Percentiles rank a stretch among this genome's conserved stretches.
These are phyloP conservation scores for Tadarida brasiliensis DNA, from an alignment of 2,797 vertebrate species.

Conservation along the genomic window DNA sequence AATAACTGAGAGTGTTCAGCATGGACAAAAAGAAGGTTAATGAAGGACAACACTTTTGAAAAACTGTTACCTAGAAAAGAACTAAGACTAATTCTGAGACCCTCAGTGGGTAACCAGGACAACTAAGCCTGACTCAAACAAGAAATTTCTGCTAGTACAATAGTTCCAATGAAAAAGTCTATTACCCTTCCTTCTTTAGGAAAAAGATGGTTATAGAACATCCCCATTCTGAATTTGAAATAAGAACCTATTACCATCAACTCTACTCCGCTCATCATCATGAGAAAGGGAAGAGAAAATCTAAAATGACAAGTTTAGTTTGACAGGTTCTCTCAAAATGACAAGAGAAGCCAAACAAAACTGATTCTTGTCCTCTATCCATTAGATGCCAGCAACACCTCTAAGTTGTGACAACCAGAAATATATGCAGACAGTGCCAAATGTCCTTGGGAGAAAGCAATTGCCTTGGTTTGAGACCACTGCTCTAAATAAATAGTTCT, in stretches of 20 bases:
- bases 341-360: conserved; percentile 32
- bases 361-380: background rate
- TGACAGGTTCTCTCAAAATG: background rate
- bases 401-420: background rate
- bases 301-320: background rate
- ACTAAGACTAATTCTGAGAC: background rate
- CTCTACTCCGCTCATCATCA: background rate
- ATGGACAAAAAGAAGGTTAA: background rate
- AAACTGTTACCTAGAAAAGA: background rate
- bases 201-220: background rate
- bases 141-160: background rate
- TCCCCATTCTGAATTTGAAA: background rate
- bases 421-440: background rate
- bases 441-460: background rate
- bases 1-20: background rate
- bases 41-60: background rate
- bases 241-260: background rate
- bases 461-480: background rate
- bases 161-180: background rate
- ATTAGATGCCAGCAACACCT: background rate
- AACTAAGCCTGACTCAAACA: background rate
- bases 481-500: background rate
- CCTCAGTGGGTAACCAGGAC: background rate
- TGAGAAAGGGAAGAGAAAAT: background rate
- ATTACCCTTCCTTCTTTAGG: background rate